Evolutionary conservation across 53 echinoderm and acorn worm species (phyloP).

Genomic region (Crossaster papposus): DNA sequence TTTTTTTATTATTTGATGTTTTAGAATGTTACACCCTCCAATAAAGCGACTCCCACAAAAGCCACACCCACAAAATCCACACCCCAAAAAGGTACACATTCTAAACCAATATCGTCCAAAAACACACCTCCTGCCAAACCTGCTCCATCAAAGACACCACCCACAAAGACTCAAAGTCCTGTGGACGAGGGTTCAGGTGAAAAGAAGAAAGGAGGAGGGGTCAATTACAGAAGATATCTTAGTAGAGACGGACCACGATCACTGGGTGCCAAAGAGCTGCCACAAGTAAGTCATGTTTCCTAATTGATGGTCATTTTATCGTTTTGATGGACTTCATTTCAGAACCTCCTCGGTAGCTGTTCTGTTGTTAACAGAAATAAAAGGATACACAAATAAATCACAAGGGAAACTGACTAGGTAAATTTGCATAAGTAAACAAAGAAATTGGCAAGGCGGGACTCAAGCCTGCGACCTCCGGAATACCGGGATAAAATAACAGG

Average conservation of each 20-base stretch:
- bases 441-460: too few relatives aligned
- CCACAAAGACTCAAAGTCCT: slow-evolving; percentile 9
- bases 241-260: slow-evolving; percentile 86
- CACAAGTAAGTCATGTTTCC: slow-evolving; percentile 67
- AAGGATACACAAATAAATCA: not conserved
- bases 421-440: too few relatives aligned
- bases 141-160: slow-evolving; percentile 10
- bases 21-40: slow-evolving; percentile 10
- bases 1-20: not conserved
- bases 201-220: slow-evolving; percentile 78
- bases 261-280: slow-evolving; percentile 84
- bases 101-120: not conserved
- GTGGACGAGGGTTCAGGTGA: slow-evolving; percentile 37
- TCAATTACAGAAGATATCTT: slow-evolving; percentile 81
- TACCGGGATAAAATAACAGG: too few relatives aligned
- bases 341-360: too few relatives aligned
- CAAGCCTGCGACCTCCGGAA: too few relatives aligned
- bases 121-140: not conserved
- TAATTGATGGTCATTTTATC: not conserved
- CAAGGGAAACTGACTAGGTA: too few relatives aligned
- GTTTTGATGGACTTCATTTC: not conserved
- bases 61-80: not conserved
- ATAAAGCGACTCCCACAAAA: not conserved
- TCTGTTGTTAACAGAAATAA: too few relatives aligned
- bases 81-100: not conserved